These are phyloP conservation scores for Melanophora roralis DNA, from an alignment of 2,888 invertebrate genomes.

Conservation along the genomic window DNA sequence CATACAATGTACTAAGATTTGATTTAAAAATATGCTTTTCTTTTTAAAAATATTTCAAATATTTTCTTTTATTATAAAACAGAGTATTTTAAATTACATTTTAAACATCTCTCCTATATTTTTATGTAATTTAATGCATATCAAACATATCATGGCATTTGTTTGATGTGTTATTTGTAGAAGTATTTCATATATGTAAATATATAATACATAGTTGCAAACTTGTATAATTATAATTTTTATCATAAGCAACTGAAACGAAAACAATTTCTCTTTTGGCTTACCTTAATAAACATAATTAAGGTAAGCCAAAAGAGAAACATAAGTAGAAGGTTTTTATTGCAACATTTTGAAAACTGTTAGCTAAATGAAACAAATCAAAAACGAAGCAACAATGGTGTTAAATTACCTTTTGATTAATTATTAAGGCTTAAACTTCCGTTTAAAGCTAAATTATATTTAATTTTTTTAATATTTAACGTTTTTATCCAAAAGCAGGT, in stretches of 20 bases:
- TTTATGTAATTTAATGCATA: conserved; percentile 1
- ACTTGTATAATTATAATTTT: conserved; percentile 36
- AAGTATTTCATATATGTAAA: background rate
- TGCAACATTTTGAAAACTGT: background rate
- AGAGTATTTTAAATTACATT: background rate
- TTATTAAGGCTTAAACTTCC: conserved; percentile 20
- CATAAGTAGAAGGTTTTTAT: background rate
- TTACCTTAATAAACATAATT: conserved; percentile 9
- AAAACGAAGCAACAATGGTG: background rate
- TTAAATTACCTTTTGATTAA: conserved; percentile 14
- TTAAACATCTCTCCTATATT: background rate
- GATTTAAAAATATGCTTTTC: too few relatives aligned
- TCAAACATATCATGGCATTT: conserved; percentile 2
- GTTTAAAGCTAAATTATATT: conserved; percentile 5
- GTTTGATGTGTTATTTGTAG: background rate
- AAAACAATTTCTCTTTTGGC: background rate
- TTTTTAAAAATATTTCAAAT: too few relatives aligned
- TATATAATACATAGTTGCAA: conserved; percentile 3
- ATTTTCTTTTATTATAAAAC: too few relatives aligned
- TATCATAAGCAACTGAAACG: background rate
- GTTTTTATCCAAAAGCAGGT: background rate
- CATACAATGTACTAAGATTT: too few relatives aligned
- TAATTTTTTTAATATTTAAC: background rate
- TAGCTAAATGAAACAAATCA: background rate
- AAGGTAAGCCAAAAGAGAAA: background rate